A percentile compares a stretch with the other conserved stretches of the same genome.
These are phyloP conservation scores for Aspidiotus destructor DNA, from an alignment of 2,888 invertebrate species.

Conservation along the genomic window DNA sequence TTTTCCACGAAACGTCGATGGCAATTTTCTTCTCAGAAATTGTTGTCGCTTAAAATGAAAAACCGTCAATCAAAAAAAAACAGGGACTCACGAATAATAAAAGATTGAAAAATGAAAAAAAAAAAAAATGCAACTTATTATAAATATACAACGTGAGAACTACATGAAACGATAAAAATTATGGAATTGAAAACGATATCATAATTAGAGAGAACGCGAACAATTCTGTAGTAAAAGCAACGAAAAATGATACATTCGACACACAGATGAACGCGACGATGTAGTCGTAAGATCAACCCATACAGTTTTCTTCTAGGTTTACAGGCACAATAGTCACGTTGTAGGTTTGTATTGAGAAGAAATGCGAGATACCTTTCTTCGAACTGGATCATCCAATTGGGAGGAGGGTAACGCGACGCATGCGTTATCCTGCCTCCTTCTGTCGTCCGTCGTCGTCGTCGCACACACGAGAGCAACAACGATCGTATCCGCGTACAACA, in stretches of 20 bases:
- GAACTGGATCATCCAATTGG: slow-evolving; percentile 27
- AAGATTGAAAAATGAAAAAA: no score
- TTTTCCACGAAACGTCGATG: no score
- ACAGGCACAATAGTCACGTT: slow-evolving; percentile 18
- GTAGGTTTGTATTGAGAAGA: slow-evolving; percentile 18
- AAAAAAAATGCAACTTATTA: no score
- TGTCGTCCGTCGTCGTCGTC: no score
- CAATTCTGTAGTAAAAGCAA: neutral
- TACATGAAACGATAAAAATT: neutral
- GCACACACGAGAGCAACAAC: neutral
- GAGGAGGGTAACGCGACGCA: slow-evolving; percentile 26
- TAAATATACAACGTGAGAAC: no score
- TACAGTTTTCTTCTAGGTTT: slow-evolving; percentile 15
- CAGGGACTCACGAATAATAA: no score
- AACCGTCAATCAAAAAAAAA: no score
- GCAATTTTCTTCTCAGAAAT: no score
- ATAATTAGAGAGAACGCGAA: neutral
- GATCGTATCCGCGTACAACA: slow-evolving; percentile 19
- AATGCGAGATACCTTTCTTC: slow-evolving; percentile 25
- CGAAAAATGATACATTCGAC: neutral
- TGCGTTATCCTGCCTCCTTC: slow-evolving; percentile 24
- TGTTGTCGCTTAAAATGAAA: no score
- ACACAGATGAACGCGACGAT: slow-evolving; percentile 2
- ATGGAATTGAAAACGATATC: neutral
- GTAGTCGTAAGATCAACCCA: neutral